Conservation (phyloP, 2,797 vertebrate genomes). For the Lacerta viridis region DNA sequence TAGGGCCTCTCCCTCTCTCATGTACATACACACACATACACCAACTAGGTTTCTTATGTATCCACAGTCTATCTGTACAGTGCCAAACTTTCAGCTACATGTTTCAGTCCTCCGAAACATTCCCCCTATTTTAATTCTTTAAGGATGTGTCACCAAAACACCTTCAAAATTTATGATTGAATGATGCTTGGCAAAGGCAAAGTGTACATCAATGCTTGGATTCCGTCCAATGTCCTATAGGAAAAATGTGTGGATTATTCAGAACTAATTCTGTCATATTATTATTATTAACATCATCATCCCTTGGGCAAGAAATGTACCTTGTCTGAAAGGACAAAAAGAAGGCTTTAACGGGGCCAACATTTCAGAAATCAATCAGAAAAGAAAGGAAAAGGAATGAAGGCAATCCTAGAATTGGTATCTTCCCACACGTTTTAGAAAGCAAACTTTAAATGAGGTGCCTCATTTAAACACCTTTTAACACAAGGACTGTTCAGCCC, state of each 20-base stretch:
- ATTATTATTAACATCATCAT: slow-evolving; percentile 26
- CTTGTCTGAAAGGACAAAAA: neutral
- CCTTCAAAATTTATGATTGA: slow-evolving; percentile 24
- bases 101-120: neutral
- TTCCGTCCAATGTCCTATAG: slow-evolving; percentile 47
- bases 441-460: neutral
- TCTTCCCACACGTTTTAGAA: slow-evolving; percentile 22
- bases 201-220: slow-evolving; percentile 48
- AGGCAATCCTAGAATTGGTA: slow-evolving; percentile 49
- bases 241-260: slow-evolving; percentile 41
- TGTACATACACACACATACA: too few relatives aligned
- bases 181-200: neutral
- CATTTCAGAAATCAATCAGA: slow-evolving; percentile 50
- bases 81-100: neutral
- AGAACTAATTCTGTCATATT: slow-evolving; percentile 48
- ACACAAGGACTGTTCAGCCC: neutral
- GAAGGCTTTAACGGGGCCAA: neutral
- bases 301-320: slow-evolving; percentile 15
- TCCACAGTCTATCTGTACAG: neutral
- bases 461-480: neutral
- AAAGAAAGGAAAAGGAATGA: slow-evolving; percentile 30
- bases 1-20: neutral
- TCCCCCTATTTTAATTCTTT: slow-evolving; percentile 7
- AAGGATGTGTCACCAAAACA: neutral
- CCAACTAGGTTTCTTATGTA: neutral